Percentiles rank a stretch among this genome's conserved stretches.
These are phyloP conservation scores for Lophotis ruficrista DNA, from an alignment of 2,113 vertebrate genomes.

Conservation along the genomic window DNA sequence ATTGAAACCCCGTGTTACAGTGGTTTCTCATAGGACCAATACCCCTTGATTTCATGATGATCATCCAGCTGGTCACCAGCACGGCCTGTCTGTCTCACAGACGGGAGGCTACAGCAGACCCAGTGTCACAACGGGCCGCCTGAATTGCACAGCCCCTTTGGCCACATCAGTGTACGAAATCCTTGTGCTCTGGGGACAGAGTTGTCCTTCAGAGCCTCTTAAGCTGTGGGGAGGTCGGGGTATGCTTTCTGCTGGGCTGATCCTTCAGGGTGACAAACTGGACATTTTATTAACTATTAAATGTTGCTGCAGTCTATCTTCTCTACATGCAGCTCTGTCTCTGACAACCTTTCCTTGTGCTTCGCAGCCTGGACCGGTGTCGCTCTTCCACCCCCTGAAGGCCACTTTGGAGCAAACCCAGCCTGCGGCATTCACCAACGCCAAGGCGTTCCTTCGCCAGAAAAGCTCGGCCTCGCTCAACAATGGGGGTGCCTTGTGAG, in stretches of 20 bases:
- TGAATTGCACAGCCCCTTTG: neutral
- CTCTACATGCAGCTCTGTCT: neutral
- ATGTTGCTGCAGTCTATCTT: neutral
- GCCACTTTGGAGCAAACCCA: constrained; percentile 83
- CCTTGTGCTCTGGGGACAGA: neutral
- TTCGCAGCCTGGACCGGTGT: constrained; percentile 75
- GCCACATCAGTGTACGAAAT: neutral
- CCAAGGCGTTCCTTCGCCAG: constrained; percentile 80
- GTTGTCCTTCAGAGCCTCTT: neutral
- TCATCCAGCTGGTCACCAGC: neutral
- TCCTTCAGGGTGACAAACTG: neutral
- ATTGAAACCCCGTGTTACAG: neutral
- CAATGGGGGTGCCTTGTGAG: constrained; percentile 90
- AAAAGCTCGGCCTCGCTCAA: constrained; percentile 87
- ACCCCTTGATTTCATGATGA: neutral
- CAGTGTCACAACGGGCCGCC: neutral
- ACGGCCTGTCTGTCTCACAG: neutral
- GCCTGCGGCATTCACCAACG: constrained; percentile 70
- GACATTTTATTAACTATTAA: neutral
- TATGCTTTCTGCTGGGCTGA: neutral
- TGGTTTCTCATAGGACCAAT: neutral
- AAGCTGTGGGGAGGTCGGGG: neutral
- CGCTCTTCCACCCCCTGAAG: constrained; percentile 81
- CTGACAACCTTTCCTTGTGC: neutral
- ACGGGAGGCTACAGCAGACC: neutral